A percentile compares a stretch with the other conserved stretches of the same genome.
Conservation (phyloP, 23 tunicate species). For the Styela plicata region DNA sequence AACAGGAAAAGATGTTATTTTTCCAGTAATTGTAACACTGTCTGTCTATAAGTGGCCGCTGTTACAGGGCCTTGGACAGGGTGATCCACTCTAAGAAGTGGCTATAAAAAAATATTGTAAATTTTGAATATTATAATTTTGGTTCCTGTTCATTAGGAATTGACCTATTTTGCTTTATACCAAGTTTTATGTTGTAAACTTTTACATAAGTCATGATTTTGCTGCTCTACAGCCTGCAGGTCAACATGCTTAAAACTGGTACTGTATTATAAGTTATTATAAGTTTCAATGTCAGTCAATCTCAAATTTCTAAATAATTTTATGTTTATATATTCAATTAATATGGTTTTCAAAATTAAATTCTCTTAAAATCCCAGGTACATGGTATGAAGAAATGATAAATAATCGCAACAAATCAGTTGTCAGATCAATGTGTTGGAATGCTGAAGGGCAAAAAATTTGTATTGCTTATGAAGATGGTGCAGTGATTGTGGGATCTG, state of each 20-base stretch:
- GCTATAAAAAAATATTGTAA: neutral
- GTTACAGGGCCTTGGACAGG: too few relatives aligned
- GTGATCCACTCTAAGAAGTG: too few relatives aligned
- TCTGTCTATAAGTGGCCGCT: neutral
- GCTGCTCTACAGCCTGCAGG: too few relatives aligned
- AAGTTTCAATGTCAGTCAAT: neutral
- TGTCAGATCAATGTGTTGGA: slow-evolving; percentile 91
- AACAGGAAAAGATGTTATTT: too few relatives aligned
- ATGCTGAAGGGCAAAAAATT: slow-evolving; percentile 89
- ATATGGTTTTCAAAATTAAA: slow-evolving; percentile 15
- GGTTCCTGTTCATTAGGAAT: neutral
- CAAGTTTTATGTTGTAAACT: too few relatives aligned
- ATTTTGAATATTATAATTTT: neutral
- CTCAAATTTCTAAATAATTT: neutral
- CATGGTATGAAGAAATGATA: slow-evolving; percentile 99
- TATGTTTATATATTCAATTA: neutral
- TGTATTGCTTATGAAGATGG: slow-evolving; percentile 98
- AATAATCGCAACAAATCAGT: slow-evolving; percentile 90
- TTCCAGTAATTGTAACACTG: too few relatives aligned
- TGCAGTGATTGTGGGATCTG: slow-evolving; percentile 94
- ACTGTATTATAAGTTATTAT: too few relatives aligned
- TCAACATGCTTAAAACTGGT: too few relatives aligned
- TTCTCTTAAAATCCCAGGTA: too few relatives aligned
- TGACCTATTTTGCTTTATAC: too few relatives aligned
- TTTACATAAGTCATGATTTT: too few relatives aligned